These are phyloP conservation scores for Tenodera sinensis DNA, from an alignment of 2,888 invertebrate species.

Conservation along the genomic window DNA sequence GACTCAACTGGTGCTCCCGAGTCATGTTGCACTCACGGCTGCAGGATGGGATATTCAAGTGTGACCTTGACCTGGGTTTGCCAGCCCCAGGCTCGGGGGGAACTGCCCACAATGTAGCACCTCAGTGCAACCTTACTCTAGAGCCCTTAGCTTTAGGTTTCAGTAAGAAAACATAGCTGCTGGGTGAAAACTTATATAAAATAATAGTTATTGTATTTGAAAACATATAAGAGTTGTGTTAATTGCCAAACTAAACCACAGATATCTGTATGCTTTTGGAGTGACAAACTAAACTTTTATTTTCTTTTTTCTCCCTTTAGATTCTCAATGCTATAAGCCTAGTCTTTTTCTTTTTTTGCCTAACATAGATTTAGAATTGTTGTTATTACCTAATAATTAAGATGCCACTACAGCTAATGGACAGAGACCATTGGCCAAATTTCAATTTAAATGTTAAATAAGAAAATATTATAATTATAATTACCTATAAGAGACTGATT, in stretches of 20 bases:
- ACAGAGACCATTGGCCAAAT: neutral
- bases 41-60: neutral
- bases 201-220: neutral
- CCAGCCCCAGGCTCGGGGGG: neutral
- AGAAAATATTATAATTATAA: neutral
- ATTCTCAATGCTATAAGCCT: neutral
- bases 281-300: neutral
- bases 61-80: neutral
- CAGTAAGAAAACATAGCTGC: neutral
- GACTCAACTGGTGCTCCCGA: conserved; percentile 47
- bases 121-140: neutral
- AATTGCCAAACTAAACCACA: neutral
- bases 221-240: conserved; percentile 40
- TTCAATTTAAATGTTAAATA: neutral
- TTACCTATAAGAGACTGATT: neutral
- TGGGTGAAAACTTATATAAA: neutral
- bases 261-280: neutral
- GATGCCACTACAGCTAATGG: neutral
- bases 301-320: neutral
- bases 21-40: neutral
- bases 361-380: neutral
- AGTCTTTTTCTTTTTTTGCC: neutral
- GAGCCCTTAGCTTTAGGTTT: neutral
- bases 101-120: neutral
- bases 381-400: neutral